Conservation (phyloP, 2,113 vertebrate genomes). For the Cyphomyrus plagiostoma region DNA sequence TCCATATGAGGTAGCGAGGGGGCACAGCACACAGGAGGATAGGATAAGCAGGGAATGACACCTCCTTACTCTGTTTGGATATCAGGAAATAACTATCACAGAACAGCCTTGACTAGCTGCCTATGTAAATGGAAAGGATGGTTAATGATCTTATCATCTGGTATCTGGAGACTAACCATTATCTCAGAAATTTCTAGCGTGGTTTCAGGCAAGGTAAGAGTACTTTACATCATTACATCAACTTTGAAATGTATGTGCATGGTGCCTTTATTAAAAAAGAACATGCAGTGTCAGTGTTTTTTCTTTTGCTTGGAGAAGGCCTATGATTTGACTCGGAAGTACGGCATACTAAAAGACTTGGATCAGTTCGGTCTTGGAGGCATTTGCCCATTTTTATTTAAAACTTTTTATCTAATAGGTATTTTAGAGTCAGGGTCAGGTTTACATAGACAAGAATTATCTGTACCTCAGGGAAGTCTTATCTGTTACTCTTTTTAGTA, state of each 20-base stretch:
- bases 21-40: no score
- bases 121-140: background rate
- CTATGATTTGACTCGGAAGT: background rate
- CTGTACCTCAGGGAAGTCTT: background rate
- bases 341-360: background rate
- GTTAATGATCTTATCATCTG: background rate
- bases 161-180: background rate
- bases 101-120: background rate
- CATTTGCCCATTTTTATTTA: background rate
- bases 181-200: background rate
- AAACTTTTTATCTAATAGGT: background rate
- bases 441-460: background rate
- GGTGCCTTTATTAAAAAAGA: background rate
- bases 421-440: background rate
- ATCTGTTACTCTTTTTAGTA: background rate
- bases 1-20: no score
- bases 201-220: background rate
- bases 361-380: background rate
- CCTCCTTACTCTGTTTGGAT: background rate
- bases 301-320: background rate
- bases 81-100: background rate
- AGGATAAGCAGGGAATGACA: no score
- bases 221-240: background rate
- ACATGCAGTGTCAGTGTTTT: background rate
- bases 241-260: background rate